A percentile compares a stretch with the other conserved stretches of the same genome.
Conservation (phyloP, 2,113 vertebrate genomes). For the Myiagra hebetior region DNA sequence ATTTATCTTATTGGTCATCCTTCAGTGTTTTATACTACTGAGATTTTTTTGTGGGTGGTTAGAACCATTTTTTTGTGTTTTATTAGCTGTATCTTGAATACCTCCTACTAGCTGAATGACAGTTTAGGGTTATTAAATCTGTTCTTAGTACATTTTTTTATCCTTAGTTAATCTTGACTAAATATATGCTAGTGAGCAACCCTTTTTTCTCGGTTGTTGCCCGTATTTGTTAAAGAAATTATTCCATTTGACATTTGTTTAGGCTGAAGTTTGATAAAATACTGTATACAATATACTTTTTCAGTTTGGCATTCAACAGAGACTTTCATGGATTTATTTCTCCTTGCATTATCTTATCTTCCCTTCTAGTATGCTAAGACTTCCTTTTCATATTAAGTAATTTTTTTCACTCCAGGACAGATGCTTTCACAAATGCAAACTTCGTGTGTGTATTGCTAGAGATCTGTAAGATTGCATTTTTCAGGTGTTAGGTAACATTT, state of each 20-base stretch:
- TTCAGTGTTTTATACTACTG: constrained; percentile 56
- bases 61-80: constrained; percentile 72
- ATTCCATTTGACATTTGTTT: constrained; percentile 80
- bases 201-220: constrained; percentile 72
- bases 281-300: constrained; percentile 67
- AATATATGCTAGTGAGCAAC: constrained; percentile 70
- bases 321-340: constrained; percentile 71
- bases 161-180: constrained; percentile 72
- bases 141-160: constrained; percentile 68
- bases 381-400: constrained; percentile 75
- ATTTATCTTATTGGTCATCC: constrained; percentile 71
- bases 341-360: constrained; percentile 76
- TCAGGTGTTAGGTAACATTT: background rate
- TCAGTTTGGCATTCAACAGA: constrained; percentile 70
- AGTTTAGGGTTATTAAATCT: constrained; percentile 77
- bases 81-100: constrained; percentile 77
- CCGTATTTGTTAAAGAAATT: constrained; percentile 80
- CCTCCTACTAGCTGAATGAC: constrained; percentile 78
- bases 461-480: background rate
- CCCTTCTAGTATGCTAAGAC: constrained; percentile 56
- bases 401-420: constrained; percentile 54
- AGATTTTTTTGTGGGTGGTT: constrained; percentile 61
- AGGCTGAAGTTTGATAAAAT: constrained; percentile 79
- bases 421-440: constrained; percentile 37
- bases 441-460: background rate